These are phyloP conservation scores for Periophthalmus modestus DNA, from an alignment of 2,113 vertebrate species.

Conservation along the genomic window DNA sequence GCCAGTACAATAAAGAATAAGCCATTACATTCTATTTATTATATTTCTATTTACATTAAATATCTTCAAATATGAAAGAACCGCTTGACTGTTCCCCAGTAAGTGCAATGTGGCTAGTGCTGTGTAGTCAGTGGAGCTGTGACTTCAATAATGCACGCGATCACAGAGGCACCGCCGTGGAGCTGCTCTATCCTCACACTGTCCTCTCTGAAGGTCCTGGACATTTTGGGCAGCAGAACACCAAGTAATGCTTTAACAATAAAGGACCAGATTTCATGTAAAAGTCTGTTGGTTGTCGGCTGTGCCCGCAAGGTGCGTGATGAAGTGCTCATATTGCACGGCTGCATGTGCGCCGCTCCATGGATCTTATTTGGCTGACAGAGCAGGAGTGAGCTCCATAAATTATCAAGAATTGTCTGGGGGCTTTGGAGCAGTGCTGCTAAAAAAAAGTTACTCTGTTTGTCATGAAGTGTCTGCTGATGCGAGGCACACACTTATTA, in stretches of 20 bases:
- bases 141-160: not conserved
- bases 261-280: not conserved
- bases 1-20: no score
- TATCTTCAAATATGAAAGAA: not conserved
- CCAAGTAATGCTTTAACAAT: not conserved
- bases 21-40: no score
- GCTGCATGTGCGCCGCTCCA: not conserved
- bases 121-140: not conserved
- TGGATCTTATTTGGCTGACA: constrained; percentile 20
- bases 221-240: not conserved
- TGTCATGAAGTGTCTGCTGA: not conserved
- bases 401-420: constrained; percentile 25
- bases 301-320: not conserved
- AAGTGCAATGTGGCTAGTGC: not conserved
- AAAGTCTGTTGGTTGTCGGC: not conserved
- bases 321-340: constrained; percentile 6
- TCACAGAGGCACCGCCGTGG: not conserved
- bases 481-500: constrained; percentile 1
- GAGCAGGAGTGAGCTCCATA: constrained; percentile 23
- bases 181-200: not conserved
- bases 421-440: constrained; percentile 5
- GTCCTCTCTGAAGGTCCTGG: not conserved
- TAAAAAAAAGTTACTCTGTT: constrained; percentile 4
- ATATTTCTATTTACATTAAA: no score
- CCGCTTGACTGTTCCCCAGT: not conserved